phyloP scores from a whole-genome alignment of 2,797 vertebrate genomes.

The Muraenolepis orangiensis region DNA sequence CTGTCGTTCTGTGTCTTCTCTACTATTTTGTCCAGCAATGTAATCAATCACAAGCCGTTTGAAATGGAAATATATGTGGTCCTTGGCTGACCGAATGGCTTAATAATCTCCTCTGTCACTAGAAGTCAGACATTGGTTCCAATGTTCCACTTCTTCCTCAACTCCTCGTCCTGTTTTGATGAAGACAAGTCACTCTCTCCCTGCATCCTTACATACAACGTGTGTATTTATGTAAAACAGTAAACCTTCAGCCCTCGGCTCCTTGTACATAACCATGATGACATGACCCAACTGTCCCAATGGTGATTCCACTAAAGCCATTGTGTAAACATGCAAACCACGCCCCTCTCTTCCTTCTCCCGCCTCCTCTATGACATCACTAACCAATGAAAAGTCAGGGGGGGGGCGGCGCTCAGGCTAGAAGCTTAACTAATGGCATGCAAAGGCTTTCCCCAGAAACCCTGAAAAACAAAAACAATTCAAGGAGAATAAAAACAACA shows the following conservation, averaged over 20 bases:
- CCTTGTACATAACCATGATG: slow-evolving; percentile 22
- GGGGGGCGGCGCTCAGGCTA: not conserved
- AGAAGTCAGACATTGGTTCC: slow-evolving; percentile 5
- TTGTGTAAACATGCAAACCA: slow-evolving; percentile 8
- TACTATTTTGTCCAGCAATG: too few relatives aligned
- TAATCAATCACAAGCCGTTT: too few relatives aligned
- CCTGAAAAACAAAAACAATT: not conserved
- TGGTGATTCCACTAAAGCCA: slow-evolving; percentile 1
- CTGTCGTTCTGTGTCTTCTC: too few relatives aligned
- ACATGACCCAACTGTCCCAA: slow-evolving; percentile 36
- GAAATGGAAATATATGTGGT: too few relatives aligned
- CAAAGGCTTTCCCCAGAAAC: not conserved
- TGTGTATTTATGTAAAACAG: slow-evolving; percentile 33
- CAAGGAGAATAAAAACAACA: not conserved
- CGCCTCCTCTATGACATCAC: slow-evolving; percentile 14
- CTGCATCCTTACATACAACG: slow-evolving; percentile 13
- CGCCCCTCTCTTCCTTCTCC: not conserved
- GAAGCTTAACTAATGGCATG: not conserved
- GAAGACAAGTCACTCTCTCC: slow-evolving; percentile 27
- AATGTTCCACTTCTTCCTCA: slow-evolving; percentile 1
- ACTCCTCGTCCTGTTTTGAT: slow-evolving; percentile 29
- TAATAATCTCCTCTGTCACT: not conserved
- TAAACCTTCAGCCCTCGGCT: slow-evolving; percentile 24
- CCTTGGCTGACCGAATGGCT: too few relatives aligned
- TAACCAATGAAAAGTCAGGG: not conserved